A percentile compares a stretch with the other conserved stretches of the same genome.
Evolutionary conservation across 2,888 invertebrate species (phyloP).

Genomic region (Ephialtes manifestator): DNA sequence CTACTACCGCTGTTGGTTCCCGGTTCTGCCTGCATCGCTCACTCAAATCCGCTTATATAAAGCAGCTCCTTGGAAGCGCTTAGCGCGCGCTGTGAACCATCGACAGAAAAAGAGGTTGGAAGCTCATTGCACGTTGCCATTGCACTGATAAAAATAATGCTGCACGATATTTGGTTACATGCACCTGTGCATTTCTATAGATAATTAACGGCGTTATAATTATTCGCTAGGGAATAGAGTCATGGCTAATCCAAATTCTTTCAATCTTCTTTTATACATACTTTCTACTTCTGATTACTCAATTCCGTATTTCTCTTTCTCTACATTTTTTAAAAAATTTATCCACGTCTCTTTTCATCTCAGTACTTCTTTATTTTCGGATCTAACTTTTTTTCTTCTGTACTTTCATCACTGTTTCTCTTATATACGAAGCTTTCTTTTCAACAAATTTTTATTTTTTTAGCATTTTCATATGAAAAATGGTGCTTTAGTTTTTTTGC

Average conservation of each 20-base stretch:
- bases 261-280: neutral
- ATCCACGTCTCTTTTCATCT: neutral
- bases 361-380: neutral
- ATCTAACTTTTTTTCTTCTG: neutral
- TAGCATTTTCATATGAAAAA: no score
- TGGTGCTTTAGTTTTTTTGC: no score
- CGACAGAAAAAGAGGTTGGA: constrained; percentile 3
- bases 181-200: neutral
- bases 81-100: constrained; percentile 17
- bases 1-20: neutral
- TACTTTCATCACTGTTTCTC: neutral
- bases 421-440: neutral
- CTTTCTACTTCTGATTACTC: neutral
- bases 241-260: neutral
- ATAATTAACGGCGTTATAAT: constrained; percentile 23
- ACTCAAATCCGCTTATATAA: constrained; percentile 29
- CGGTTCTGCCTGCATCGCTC: constrained; percentile 13
- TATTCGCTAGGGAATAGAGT: neutral
- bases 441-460: no score
- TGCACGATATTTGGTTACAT: neutral
- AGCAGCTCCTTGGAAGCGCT: constrained; percentile 11
- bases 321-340: neutral
- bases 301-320: neutral
- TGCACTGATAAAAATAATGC: constrained; percentile 31
- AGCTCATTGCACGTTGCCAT: constrained; percentile 22